Base-by-base conservation (phyloP, 1,140 invertebrate genomes). In the Diachasmimorpha longicaudata region DNA sequence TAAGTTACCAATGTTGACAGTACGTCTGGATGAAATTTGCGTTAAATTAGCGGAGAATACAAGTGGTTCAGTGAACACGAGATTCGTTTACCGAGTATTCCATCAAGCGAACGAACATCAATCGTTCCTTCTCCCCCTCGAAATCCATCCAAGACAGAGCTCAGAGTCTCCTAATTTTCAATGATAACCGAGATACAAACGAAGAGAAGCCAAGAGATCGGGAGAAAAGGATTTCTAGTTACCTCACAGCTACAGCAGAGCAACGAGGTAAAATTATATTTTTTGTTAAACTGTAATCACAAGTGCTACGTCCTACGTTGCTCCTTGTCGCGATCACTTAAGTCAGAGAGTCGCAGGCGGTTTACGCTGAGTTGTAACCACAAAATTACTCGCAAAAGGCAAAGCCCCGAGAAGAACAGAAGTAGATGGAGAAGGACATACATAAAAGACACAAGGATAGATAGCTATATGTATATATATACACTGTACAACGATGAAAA, bases 271-370 rank as follows among this genome's bases (percentile, higher is more conserved):
- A 14, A 52, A 63, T 63, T 0, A 25, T 31, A 21, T 63, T 63
- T 63, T 63, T 4, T 58, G n/a, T n/a, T n/a, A n/a, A 39, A 68
- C 58, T 74, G 72, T 74, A 67, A 74, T 67, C 72, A 74, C 58
- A 67, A 74, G 37, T 58, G 39, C 63, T 67, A 23, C 55, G 71
- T 73, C 71, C 75, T 14, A 11, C 11, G 10, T 52, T 1, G 16
- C 14, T 19, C 66, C 74, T 76, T 76, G 74, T 76, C 77, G 77
- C 77, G 77, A 78, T 78, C 74, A 75, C 77, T 78, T 73, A 78
- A 78, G 77, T 31, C 58, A 23, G 23, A 55, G 48, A 63, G 58
- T 78, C 77, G 72, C 66, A 63, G 68, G 48, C 48, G 48, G 77
- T 55, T 76, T 66, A 72, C 75, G 74, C 63, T 48, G 70, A 58